Base-by-base conservation (phyloP, 2,888 invertebrate species). In the Drosophila setosimentum region DNA sequence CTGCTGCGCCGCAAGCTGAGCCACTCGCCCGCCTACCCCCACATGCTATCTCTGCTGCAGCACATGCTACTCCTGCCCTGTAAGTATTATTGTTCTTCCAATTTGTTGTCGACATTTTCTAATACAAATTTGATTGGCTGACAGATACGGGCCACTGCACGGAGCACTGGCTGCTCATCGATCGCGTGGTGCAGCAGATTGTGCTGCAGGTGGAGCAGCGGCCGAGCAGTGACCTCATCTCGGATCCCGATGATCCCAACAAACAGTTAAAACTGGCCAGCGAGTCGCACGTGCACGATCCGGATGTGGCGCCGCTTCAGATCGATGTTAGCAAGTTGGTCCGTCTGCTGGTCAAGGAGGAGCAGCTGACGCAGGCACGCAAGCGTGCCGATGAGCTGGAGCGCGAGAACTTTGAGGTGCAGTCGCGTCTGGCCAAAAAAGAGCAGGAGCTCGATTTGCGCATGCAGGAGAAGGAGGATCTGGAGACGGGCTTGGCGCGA, bases 141-240 rank as follows among this genome's bases (percentile, higher is more conserved):
- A 2, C 93, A 96, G 97, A 97, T 93, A 97, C 98, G 85, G 97
- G 96, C 77, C 96, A 97, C 16, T 96, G 97, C 92, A 96, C 97
- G 0, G 98, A 98, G 90, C 97, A 98, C 92, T 99, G 99, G 99
- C 93, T 98, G 40, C 94, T 99, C 64, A 96, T 99, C 91, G 99
- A 99, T 93, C 96, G 99, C 74, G 96, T 99, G 71, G 96, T 97
- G 27, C 99, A 99, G 92, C 99, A 99, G 93, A 95, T 99, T 33
- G 96, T 98, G 54, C 94, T 99, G 57, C 99, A 99, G 93, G 96
- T 94, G 11, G 93, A 93, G 54, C 84, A 83, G 45, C 87, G 93
- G 4, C 92, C 93, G 4, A 87, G 83, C 58, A 93, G 93, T 76
- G 93, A 92, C 68, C 76, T 92, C 49, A 90, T 91, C 33, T 32